Percentiles rank a stretch among this genome's conserved stretches.
These are phyloP conservation scores for Silurus aristotelis DNA, from an alignment of 2,797 vertebrate species.

Conservation along the genomic window DNA sequence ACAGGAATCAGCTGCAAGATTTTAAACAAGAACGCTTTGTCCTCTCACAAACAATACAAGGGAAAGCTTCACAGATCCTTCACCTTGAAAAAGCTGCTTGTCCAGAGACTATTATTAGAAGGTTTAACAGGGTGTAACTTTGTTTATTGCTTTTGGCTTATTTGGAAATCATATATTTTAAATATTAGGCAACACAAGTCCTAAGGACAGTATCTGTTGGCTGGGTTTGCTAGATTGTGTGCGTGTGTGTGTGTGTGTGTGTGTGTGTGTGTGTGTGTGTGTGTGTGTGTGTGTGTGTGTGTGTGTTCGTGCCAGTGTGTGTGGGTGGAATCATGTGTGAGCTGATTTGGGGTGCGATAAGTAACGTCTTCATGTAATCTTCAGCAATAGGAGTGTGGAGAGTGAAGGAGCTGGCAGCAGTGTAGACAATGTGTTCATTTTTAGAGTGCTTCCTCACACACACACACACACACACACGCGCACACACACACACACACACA, in stretches of 20 bases:
- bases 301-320: background rate
- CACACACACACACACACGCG: conserved; percentile 21
- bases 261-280: conserved; percentile 2
- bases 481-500: background rate
- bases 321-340: conserved; percentile 11
- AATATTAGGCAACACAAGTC: background rate
- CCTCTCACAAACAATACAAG: background rate
- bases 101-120: background rate
- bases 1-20: too few relatives aligned
- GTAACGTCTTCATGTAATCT: conserved; percentile 26
- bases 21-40: background rate
- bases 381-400: background rate
- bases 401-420: conserved; percentile 21
- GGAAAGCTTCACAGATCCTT: background rate
- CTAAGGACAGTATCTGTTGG: background rate
- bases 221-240: background rate
- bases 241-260: conserved; percentile 2
- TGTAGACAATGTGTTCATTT: conserved; percentile 33
- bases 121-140: background rate
- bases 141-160: background rate
- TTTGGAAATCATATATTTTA: background rate
- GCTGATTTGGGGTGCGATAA: conserved; percentile 27
- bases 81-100: background rate
- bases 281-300: conserved; percentile 2
- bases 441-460: background rate